A percentile compares a stretch with the other conserved stretches of the same genome.
phyloP scores from a whole-genome alignment of 2,888 invertebrate species.

The Cotesia congregata region DNA sequence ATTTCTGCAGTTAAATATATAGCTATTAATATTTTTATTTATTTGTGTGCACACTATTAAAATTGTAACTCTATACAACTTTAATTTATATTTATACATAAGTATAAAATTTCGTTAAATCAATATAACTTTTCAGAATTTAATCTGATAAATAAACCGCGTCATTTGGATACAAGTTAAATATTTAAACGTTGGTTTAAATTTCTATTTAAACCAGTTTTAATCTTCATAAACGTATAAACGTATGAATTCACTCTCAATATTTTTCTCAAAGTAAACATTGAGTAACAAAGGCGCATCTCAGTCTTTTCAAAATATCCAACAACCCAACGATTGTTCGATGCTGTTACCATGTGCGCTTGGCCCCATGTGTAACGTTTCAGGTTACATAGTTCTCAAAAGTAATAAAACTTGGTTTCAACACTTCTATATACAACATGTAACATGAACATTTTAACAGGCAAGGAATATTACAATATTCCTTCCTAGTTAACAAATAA shows the following conservation, averaged over 20 bases:
- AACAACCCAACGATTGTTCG: background rate
- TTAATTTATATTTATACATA: background rate
- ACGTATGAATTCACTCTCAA: background rate
- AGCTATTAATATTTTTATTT: conserved; percentile 18
- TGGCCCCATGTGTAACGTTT: background rate
- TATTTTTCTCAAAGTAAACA: conserved; percentile 1
- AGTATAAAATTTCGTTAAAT: background rate
- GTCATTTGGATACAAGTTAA: background rate
- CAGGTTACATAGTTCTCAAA: background rate
- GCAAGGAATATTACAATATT: background rate
- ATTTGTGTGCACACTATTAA: conserved; percentile 26
- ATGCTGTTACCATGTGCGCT: background rate
- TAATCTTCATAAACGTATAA: background rate
- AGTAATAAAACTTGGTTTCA: background rate
- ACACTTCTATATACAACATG: background rate
- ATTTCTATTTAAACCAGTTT: background rate
- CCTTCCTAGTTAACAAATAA: background rate
- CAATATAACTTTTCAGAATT: background rate
- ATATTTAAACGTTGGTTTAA: background rate
- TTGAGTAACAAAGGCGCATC: background rate
- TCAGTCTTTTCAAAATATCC: background rate
- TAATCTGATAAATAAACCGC: background rate
- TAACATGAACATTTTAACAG: background rate
- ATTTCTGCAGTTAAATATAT: conserved; percentile 27
- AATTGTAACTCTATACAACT: conserved; percentile 8